Evolutionary conservation across 2,797 vertebrate genomes (phyloP), one percentile per base, ranked within the genome.

Genomic region (Leptatherina wallacei): DNA sequence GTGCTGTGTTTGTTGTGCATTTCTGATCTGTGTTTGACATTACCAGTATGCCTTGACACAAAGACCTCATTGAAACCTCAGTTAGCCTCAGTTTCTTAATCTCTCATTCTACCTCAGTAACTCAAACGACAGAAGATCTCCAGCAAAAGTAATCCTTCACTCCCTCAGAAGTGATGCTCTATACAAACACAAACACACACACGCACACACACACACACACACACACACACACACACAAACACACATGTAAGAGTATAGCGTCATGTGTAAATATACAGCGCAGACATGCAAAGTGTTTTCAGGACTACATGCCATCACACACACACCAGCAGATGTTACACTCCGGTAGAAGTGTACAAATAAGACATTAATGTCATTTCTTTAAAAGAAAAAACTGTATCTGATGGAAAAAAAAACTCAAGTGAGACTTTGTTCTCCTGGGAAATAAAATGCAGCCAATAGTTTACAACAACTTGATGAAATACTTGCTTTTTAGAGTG

Each of bases 61-160:
- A 90, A 89, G 90, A 94, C 91, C 91, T 93, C 92, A 90, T 82
- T 79, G 82, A 87, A 91, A 93, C 92, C 93, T 92, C 89, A 89
- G 84, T 79, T 88, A 87, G 78, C 81, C 77, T 91, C 88, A 91
- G 67, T 74, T 80, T 90, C 80, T 86, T 84, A 75, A 85, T 82
- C 86, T 91, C 84, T 88, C 90, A 91, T 89, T 92, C 92, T 94
- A 94, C 93, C 93, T 94, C 93, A 94, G 84, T 84, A 67, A 89
- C 89, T 86, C 78, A 78, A 83, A 77, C 71, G 54, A 73, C 68
- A 73, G 71, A 82, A 71, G 52, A 80, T 85, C 84, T 70, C 71
- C 69, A 64, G n/a, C 56, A 66, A 73, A 80, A 74, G 80, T 58
- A 38, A 69, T 56, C 60, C 74, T 80, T 80, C 81, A 66, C 83